These are phyloP conservation scores for Neotoxoptera formosana DNA, from an alignment of 1,140 invertebrate genomes.

Conservation along the genomic window DNA sequence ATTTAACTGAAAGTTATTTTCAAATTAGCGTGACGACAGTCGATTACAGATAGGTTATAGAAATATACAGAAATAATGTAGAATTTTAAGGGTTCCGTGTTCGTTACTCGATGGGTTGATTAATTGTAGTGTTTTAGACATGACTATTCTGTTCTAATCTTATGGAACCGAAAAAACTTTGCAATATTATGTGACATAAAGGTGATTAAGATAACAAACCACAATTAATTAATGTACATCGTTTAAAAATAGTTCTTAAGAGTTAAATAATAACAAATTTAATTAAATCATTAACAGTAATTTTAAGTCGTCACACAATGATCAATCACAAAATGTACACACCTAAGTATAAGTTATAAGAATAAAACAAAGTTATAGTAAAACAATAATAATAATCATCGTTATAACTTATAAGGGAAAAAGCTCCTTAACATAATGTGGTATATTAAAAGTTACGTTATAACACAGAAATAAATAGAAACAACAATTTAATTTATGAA, in stretches of 20 bases:
- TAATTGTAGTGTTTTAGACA: constrained; percentile 20
- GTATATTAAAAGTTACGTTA: not conserved
- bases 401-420: not conserved
- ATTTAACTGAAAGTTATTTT: constrained; percentile 32
- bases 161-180: not conserved
- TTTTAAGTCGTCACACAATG: too few species aligned
- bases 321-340: too few species aligned
- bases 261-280: not conserved
- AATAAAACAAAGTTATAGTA: not conserved
- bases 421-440: not conserved
- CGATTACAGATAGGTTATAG: constrained; percentile 16
- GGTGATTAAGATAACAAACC: not conserved
- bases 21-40: constrained; percentile 36
- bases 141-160: not conserved
- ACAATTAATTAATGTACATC: not conserved
- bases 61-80: not conserved
- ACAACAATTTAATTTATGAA: not conserved
- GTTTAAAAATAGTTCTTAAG: not conserved
- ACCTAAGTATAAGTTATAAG: too few species aligned
- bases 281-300: not conserved
- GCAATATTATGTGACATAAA: not conserved
- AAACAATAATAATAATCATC: not conserved
- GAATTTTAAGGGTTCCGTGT: not conserved
- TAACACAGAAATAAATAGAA: not conserved
- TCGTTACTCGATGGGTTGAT: not conserved